Evolutionary conservation across 1,140 invertebrate species (phyloP).

Genomic region (Plectus sambesii): DNA sequence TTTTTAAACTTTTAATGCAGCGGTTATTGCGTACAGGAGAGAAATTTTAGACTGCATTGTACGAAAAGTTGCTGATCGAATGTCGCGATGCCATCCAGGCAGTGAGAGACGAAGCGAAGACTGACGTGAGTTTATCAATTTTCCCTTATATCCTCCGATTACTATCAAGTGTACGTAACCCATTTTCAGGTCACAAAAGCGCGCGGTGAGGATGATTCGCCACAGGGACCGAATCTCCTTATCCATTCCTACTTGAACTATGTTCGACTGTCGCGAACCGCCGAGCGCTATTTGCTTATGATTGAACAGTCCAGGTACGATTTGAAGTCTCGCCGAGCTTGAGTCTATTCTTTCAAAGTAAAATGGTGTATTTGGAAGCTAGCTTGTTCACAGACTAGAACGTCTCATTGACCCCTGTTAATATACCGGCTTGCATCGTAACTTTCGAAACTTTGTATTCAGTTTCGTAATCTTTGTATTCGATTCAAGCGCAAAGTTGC

Average conservation of each 20-base stretch:
- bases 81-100: constrained; percentile 81
- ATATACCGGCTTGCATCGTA: too few relatives aligned
- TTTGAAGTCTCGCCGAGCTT: too few relatives aligned
- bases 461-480: too few relatives aligned
- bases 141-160: too few relatives aligned
- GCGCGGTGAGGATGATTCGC: not conserved
- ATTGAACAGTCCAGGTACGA: constrained; percentile 52
- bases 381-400: too few relatives aligned
- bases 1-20: too few relatives aligned
- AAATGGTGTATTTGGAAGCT: too few relatives aligned
- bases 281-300: constrained; percentile 73
- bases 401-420: too few relatives aligned
- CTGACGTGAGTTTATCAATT: constrained; percentile 50
- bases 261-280: constrained; percentile 70
- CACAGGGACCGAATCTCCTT: not conserved
- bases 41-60: constrained; percentile 47
- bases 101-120: constrained; percentile 68
- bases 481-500: too few relatives aligned
- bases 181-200: not conserved
- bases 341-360: too few relatives aligned
- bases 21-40: too few relatives aligned
- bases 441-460: too few relatives aligned
- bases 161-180: constrained; percentile 8
- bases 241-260: constrained; percentile 69
- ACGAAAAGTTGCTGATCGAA: constrained; percentile 82